Evolutionary conservation across 30 jellyfish, hydroid and myxozoan species (phyloP).

Genomic region (Chironex yamaguchii): DNA sequence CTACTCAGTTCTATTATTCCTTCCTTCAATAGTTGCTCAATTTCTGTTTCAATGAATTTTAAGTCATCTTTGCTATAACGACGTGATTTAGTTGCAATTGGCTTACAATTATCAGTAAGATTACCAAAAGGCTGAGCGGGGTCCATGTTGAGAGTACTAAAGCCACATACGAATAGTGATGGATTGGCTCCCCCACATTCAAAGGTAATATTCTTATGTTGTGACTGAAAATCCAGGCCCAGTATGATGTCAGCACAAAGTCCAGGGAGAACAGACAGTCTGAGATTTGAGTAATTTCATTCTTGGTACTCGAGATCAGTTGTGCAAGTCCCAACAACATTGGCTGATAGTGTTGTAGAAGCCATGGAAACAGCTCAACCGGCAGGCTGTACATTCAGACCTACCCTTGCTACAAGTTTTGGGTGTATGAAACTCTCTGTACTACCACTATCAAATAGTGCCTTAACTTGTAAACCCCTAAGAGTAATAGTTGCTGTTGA

Average conservation of each 20-base stretch:
- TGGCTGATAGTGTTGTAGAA: constrained; percentile 12
- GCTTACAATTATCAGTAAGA: neutral
- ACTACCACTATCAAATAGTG: constrained; percentile 52
- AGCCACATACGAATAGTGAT: constrained; percentile 10
- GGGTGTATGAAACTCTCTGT: constrained; percentile 29
- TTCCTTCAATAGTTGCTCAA: constrained; percentile 24
- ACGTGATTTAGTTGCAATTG: constrained; percentile 72
- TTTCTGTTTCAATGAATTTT: constrained; percentile 54
- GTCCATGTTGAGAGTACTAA: constrained; percentile 10
- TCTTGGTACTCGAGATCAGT: neutral
- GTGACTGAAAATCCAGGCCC: constrained; percentile 44
- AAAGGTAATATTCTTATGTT: constrained; percentile 6
- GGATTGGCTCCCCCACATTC: constrained; percentile 47
- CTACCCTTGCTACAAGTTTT: neutral
- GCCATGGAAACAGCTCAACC: constrained; percentile 26
- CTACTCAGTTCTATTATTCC: constrained; percentile 65
- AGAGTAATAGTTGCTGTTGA: constrained; percentile 6
- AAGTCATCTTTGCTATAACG: constrained; percentile 34
- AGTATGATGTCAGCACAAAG: constrained; percentile 63
- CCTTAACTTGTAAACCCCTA: neutral
- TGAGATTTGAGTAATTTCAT: neutral
- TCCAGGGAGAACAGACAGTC: constrained; percentile 26
- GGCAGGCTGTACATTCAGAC: constrained; percentile 10
- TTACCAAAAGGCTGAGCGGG: constrained; percentile 19
- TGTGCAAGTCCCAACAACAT: neutral